A percentile compares a stretch with the other conserved stretches of the same genome.
These are phyloP conservation scores for Cromileptes altivelis DNA, from an alignment of 2,113 vertebrate genomes.

Conservation along the genomic window DNA sequence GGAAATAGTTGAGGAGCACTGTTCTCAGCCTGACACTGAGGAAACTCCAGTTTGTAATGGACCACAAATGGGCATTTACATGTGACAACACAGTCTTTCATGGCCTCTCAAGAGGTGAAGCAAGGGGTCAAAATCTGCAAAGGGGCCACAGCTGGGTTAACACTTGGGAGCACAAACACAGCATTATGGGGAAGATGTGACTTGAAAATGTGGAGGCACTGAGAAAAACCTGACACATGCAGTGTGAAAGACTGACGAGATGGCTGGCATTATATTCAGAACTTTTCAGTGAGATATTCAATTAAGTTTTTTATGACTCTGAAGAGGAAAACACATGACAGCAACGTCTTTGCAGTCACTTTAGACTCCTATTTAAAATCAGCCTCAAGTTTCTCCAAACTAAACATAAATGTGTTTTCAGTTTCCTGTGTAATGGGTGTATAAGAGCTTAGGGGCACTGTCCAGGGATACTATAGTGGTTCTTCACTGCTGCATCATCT, in stretches of 20 bases:
- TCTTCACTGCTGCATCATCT: conserved; percentile 38
- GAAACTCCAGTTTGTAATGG: not conserved
- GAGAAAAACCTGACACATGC: conserved; percentile 4
- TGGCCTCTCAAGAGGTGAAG: conserved; percentile 16
- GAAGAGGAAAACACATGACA: not conserved
- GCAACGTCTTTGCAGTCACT: not conserved
- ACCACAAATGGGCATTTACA: conserved; percentile 36
- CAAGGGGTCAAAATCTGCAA: conserved; percentile 23
- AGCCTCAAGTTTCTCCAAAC: not conserved
- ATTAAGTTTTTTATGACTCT: not conserved
- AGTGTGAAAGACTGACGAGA: not conserved
- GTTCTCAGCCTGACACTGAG: conserved; percentile 19
- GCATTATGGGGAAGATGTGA: conserved; percentile 1
- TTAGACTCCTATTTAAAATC: not conserved
- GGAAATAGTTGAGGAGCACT: not conserved
- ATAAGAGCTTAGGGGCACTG: not conserved
- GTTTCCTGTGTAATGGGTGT: conserved; percentile 12
- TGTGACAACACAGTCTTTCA: conserved; percentile 45
- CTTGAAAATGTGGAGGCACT: not conserved
- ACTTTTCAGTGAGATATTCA: not conserved
- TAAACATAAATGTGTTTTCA: not conserved
- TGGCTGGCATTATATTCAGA: not conserved
- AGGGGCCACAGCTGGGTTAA: conserved; percentile 32
- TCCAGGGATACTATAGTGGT: not conserved
- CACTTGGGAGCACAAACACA: conserved; percentile 13